These are phyloP conservation scores for Agonum fuliginosum DNA, from an alignment of 2,888 invertebrate genomes.

Conservation along the genomic window DNA sequence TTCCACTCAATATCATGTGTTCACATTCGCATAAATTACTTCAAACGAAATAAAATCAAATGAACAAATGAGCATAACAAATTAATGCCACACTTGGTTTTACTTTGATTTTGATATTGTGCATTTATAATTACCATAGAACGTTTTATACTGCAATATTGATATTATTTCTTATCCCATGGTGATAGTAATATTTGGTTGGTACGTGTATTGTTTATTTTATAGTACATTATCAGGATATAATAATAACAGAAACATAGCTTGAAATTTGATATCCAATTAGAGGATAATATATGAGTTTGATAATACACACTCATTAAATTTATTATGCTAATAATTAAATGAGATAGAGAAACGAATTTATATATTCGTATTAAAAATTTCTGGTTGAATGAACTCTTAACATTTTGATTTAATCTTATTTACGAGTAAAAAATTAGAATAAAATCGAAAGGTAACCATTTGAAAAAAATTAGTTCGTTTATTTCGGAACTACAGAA, in stretches of 20 bases:
- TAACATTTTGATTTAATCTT: too few relatives aligned
- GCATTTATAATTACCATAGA: neutral
- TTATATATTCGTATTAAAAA: slow-evolving; percentile 10
- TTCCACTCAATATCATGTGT: slow-evolving; percentile 7
- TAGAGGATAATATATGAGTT: slow-evolving; percentile 16
- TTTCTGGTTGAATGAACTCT: slow-evolving; percentile 23
- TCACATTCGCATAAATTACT: slow-evolving; percentile 27
- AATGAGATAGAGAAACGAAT: slow-evolving; percentile 9
- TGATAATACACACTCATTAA: slow-evolving; percentile 29
- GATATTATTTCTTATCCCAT: slow-evolving; percentile 24
- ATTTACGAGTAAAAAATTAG: too few relatives aligned
- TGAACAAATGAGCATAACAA: slow-evolving; percentile 31
- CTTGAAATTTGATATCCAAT: slow-evolving; percentile 37
- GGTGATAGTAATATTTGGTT: slow-evolving; percentile 22
- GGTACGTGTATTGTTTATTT: slow-evolving; percentile 4
- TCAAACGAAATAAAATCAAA: too few relatives aligned
- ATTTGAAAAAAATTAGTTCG: too few relatives aligned
- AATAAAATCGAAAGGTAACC: too few relatives aligned
- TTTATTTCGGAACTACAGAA: too few relatives aligned
- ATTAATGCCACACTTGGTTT: neutral
- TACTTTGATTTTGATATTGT: slow-evolving; percentile 3
- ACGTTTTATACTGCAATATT: neutral
- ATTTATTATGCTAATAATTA: slow-evolving; percentile 24
- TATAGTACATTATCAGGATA: slow-evolving; percentile 19
- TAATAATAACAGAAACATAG: slow-evolving; percentile 29